phyloP scores from a whole-genome alignment of 2,113 vertebrate genomes.

The Sciurus niger region DNA sequence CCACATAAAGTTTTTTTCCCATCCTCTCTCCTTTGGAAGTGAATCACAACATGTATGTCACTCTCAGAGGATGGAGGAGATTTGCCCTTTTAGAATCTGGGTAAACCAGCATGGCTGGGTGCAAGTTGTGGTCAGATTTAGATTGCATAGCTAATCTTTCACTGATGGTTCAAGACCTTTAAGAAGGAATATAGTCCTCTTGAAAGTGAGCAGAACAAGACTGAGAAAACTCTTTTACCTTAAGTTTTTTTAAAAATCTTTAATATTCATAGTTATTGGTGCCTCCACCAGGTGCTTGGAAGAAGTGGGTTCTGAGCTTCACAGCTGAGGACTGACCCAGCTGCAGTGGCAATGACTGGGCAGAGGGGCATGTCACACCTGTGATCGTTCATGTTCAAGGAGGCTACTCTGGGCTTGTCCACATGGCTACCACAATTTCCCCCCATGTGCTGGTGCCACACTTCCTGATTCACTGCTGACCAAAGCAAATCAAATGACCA shows the following conservation, averaged over 20 bases:
- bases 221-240: background rate
- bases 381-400: background rate
- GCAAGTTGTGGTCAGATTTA: background rate
- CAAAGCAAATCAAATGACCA: background rate
- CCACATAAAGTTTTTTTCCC: background rate
- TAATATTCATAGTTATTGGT: background rate
- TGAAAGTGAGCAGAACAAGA: background rate
- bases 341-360: background rate
- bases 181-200: background rate
- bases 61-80: background rate
- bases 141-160: background rate
- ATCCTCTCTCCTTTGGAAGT: background rate
- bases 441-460: fast-evolving
- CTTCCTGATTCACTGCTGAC: background rate
- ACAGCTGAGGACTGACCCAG: background rate
- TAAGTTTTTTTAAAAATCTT: background rate
- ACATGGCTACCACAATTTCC: background rate
- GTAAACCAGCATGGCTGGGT: background rate
- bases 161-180: background rate
- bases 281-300: background rate
- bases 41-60: background rate
- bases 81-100: background rate
- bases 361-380: background rate
- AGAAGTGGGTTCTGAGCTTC: background rate
- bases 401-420: background rate